These are phyloP conservation scores for Perizoma affinitatum DNA, from an alignment of 2,888 invertebrate genomes.

Conservation along the genomic window DNA sequence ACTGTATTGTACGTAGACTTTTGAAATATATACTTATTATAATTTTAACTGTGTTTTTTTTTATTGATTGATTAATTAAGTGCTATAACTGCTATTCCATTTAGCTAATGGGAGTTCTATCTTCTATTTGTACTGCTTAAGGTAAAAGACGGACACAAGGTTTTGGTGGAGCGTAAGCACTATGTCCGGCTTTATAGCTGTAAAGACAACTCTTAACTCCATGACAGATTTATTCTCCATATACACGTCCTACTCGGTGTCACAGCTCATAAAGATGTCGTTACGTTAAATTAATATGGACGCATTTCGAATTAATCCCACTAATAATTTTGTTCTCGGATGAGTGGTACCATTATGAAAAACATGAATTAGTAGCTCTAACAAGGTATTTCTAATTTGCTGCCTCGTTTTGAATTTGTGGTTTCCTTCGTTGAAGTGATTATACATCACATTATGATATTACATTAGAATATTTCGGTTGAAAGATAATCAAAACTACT, in stretches of 20 bases:
- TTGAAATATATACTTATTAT: too few species aligned
- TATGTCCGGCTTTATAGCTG: conserved; percentile 2
- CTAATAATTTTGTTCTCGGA: conserved; percentile 56
- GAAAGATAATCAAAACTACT: too few species aligned
- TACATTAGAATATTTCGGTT: not conserved
- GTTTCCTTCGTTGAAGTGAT: conserved; percentile 3
- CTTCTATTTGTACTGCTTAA: not conserved
- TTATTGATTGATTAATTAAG: too few species aligned
- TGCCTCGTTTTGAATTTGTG: conserved; percentile 16
- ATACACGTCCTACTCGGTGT: conserved; percentile 76
- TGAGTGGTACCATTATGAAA: conserved; percentile 40
- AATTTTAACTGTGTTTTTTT: too few species aligned
- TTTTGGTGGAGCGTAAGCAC: not conserved
- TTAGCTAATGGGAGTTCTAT: too few species aligned
- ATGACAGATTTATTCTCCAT: conserved; percentile 77
- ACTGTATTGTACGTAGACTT: too few species aligned
- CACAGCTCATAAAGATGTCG: conserved; percentile 79
- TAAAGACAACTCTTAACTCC: conserved; percentile 31
- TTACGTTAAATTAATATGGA: conserved; percentile 72
- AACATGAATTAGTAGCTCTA: conserved; percentile 38
- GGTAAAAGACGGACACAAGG: not conserved
- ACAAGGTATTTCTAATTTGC: conserved; percentile 35
- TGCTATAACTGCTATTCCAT: not conserved
- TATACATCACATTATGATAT: too few species aligned
- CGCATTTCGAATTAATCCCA: conserved; percentile 63